phyloP scores from a whole-genome alignment of 2,797 vertebrate species.

The Leontopithecus rosalia region DNA sequence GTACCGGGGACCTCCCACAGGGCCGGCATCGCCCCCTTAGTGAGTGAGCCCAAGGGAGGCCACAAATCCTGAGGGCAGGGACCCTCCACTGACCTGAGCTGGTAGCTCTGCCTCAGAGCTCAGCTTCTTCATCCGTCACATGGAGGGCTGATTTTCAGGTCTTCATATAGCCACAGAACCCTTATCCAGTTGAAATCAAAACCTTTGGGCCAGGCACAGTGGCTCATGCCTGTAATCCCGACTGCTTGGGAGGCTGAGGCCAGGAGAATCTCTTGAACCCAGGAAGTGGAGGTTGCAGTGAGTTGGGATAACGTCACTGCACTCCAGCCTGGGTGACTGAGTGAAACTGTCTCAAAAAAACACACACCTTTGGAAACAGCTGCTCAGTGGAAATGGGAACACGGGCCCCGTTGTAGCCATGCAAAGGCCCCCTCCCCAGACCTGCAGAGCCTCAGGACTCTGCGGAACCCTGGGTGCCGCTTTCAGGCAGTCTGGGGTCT shows the following conservation, averaged over 20 bases:
- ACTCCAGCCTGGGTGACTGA: not conserved
- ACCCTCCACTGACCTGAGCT: not conserved
- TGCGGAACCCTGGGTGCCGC: not conserved
- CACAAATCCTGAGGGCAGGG: not conserved
- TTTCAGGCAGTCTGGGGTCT: not conserved
- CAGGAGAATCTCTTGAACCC: not conserved
- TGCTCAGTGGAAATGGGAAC: rapidly evolving
- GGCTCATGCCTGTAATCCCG: not conserved
- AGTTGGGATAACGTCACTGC: rapidly evolving
- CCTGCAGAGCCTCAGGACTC: rapidly evolving
- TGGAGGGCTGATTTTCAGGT: rapidly evolving
- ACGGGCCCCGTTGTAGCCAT: not conserved
- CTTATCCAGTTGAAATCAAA: not conserved
- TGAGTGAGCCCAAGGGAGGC: rapidly evolving
- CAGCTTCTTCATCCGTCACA: not conserved
- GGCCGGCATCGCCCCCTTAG: rapidly evolving
- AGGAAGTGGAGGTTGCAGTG: not conserved
- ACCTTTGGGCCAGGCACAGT: not conserved
- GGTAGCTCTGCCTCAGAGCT: not conserved
- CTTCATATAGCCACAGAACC: not conserved
- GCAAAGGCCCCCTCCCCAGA: rapidly evolving
- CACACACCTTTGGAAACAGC: not conserved
- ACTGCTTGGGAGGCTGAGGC: not conserved
- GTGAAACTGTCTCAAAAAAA: not conserved
- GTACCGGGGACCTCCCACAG: rapidly evolving